Base-by-base conservation (phyloP, 1,140 invertebrate genomes). In the Pseudachorutes palmiensis region DNA sequence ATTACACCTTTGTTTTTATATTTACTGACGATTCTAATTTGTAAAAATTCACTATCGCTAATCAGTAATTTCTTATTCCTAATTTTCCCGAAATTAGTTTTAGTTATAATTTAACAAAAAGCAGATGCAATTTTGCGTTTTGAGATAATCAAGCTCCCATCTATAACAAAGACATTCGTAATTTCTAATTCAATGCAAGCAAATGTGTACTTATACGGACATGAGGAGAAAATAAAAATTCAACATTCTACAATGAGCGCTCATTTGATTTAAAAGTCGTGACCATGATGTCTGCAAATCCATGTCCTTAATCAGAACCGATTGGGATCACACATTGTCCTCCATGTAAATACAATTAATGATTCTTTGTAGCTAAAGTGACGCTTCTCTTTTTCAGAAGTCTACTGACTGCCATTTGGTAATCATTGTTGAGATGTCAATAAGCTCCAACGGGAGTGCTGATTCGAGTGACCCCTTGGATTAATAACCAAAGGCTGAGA, bases 211-310 rank as follows among this genome's bases (percentile, higher is more conserved):
- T 41, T 41, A 41, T n/a, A n/a, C n/a, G n/a, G 19, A 41, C 19
- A 41, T 9, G 5, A 41, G 19, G 36, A 41, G 36, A 41, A 31
- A 65, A 65, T 33, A 58, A 65, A 49, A 55, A 24, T 41, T 45
- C 30, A 66, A 65, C 64, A 63, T 64, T n/a, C n/a, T n/a, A n/a
- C 57, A 69, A 69, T 69, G 64, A 61, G 48, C 65, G 57, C 55
- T 57, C 59, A 58, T 69, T 65, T 65, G 19, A 41, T 9, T 19
- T 41, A 19, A 41, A 41, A 19, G 19, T 19, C 5, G 36, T 9
- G 36, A 19, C 5, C 5, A 9, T 41, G 5, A 41, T 41, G 5
- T 41, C 5, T 41, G 5, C 5, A 41, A 41, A 19, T 41, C 36
- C 36, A 41, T 5, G 36, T 41, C 19, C 36, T 41, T 41, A 9